Percentiles rank a stretch among this genome's conserved stretches.
Conservation (phyloP, 2,113 vertebrate species). For the Vimba vimba region DNA sequence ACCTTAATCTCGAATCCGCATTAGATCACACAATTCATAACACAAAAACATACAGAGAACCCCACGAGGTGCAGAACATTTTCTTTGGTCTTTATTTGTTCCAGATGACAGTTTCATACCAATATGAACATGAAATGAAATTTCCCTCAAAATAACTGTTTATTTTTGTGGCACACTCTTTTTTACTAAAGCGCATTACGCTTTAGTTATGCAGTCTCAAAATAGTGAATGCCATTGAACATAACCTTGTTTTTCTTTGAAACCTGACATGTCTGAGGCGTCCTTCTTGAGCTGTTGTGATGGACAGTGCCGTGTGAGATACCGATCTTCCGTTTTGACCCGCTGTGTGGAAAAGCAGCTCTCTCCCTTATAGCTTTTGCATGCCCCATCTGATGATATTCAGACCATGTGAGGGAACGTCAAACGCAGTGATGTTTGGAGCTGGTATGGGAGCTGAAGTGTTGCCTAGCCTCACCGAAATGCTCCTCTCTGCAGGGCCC, state of each 20-base stretch:
- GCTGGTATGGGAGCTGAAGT: background rate
- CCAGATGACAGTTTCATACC: background rate
- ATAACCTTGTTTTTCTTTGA: background rate
- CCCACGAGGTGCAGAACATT: background rate
- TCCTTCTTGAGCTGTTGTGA: background rate
- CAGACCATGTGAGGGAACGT: background rate
- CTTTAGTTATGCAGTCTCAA: background rate
- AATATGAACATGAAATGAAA: background rate
- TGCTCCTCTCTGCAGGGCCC: background rate
- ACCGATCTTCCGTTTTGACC: background rate
- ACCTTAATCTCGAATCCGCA: background rate
- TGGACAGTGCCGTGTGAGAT: conserved; percentile 1
- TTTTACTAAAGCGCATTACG: background rate
- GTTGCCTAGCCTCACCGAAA: background rate
- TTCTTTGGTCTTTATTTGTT: background rate
- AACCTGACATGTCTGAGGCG: background rate
- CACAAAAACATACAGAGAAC: background rate
- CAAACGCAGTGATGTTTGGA: background rate
- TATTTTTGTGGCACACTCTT: conserved; percentile 2
- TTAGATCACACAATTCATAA: background rate
- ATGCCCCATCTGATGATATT: background rate
- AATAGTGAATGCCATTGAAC: background rate
- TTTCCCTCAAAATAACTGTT: background rate
- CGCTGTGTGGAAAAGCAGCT: background rate
- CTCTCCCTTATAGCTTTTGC: background rate